Conservation (phyloP, 2,888 invertebrate genomes). For the Agrypnus murinus region DNA sequence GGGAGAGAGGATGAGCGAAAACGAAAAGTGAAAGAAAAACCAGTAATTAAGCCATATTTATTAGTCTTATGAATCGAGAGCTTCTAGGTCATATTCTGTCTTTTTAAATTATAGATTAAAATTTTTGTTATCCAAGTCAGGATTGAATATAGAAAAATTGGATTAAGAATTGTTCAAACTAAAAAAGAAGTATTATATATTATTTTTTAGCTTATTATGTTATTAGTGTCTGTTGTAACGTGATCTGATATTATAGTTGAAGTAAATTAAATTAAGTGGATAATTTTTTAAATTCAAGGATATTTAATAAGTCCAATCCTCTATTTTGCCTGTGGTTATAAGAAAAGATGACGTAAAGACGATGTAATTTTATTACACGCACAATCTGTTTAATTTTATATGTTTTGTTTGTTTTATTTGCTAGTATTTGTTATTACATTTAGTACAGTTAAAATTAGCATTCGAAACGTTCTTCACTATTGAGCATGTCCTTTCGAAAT, state of each 20-base stretch:
- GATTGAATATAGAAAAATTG: no score
- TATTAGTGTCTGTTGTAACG: no score
- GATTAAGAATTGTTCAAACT: background rate
- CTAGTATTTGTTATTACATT: background rate
- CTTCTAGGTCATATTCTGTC: no score
- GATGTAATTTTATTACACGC: background rate
- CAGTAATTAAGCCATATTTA: no score
- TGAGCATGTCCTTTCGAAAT: no score
- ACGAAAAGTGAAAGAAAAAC: no score
- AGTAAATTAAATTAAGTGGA: constrained; percentile 9
- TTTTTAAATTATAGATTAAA: no score
- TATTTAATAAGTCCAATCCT: background rate
- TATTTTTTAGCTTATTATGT: background rate
- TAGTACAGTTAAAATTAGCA: no score
- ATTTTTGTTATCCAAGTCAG: no score
- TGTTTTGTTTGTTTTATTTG: background rate
- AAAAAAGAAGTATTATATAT: background rate
- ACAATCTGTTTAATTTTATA: background rate
- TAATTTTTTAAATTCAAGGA: constrained; percentile 13
- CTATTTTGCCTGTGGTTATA: background rate
- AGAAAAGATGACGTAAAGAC: background rate
- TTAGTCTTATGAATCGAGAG: no score
- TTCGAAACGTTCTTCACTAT: no score
- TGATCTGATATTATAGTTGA: background rate
- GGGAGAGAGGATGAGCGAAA: no score